Conservation (phyloP, 2,888 invertebrate species). For the Metacarcinus magister region DNA sequence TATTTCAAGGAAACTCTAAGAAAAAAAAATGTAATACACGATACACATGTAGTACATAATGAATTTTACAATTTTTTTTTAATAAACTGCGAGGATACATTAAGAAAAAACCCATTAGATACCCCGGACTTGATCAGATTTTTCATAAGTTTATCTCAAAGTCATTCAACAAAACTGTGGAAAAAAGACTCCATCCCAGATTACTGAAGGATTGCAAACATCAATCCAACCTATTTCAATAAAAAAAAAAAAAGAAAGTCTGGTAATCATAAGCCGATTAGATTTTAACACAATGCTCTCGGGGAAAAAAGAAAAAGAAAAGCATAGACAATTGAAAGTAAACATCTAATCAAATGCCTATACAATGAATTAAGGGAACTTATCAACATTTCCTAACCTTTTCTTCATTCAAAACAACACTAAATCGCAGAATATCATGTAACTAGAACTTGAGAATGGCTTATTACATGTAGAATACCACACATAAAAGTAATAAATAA, state of each 20-base stretch:
- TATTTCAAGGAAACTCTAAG: not conserved
- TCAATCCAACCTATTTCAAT: not conserved
- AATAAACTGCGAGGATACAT: not conserved
- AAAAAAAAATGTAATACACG: not conserved
- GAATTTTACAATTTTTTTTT: not conserved
- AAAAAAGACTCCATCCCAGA: too few relatives aligned
- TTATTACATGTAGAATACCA: too few relatives aligned
- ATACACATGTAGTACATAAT: not conserved
- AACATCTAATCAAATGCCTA: not conserved
- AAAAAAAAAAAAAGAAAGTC: not conserved
- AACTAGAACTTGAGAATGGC: not conserved
- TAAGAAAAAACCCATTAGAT: not conserved
- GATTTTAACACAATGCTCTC: not conserved
- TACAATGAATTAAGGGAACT: not conserved
- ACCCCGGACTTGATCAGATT: not conserved
- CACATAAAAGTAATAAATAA: too few relatives aligned
- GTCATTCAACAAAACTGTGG: too few relatives aligned
- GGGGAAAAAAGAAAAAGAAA: not conserved
- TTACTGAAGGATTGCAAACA: too few relatives aligned
- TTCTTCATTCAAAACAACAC: not conserved
- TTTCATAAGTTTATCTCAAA: not conserved
- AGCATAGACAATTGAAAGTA: not conserved
- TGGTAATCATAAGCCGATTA: not conserved
- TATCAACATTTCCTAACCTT: not conserved
- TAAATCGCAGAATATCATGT: not conserved